Base-by-base conservation (phyloP, 1,140 invertebrate genomes). In the Teleopsis dalmanni region DNA sequence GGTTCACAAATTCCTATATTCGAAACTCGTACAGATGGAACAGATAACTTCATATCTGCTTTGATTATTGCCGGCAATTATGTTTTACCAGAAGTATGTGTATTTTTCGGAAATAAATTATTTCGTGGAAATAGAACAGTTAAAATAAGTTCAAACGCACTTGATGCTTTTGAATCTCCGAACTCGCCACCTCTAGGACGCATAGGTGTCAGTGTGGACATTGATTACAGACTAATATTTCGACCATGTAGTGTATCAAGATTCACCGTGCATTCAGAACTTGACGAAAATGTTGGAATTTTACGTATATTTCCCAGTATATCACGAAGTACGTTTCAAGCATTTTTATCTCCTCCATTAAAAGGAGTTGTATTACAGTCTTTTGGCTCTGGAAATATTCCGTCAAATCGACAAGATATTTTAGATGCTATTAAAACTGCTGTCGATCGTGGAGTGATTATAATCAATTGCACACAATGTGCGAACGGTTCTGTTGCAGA, bases 391-490 rank as follows among this genome's bases (percentile, higher is more conserved):
- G 95, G 95, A 1, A 98, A 98, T 63, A 81, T 95, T 14, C 94
- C 95, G 0, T 82, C 80, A 1, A 87, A 89, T 59, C 76, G 90
- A 13, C 71, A 74, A n/a, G 93, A 96, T 57, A 73, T 99, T 1
- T 68, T 96, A 1, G 72, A 80, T 0, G 86, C 84, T 53, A 70
- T 98, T 2, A 71, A 78, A 27, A 73, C 76, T 1, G 94, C 95
- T 1, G 75, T 81, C 1, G 72, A 82, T 19, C 74, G 87, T 22
- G 94, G 91, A 1, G 79, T 96, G 0, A 82, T 99, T 10, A 83
- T 98, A 27, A 78, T 98, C 1, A 98, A 97, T 69, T 90, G 88
- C 33, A 94, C 92, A 0, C 94, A 98, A 66, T 98, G 95, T 59
- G 70, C 74, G 1, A 81, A 81, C 47, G 87, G 92, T 56, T 68